A percentile compares a stretch with the other conserved stretches of the same genome.
Evolutionary conservation across 2,797 vertebrate species (phyloP).

Genomic region (Siniperca undulata): DNA sequence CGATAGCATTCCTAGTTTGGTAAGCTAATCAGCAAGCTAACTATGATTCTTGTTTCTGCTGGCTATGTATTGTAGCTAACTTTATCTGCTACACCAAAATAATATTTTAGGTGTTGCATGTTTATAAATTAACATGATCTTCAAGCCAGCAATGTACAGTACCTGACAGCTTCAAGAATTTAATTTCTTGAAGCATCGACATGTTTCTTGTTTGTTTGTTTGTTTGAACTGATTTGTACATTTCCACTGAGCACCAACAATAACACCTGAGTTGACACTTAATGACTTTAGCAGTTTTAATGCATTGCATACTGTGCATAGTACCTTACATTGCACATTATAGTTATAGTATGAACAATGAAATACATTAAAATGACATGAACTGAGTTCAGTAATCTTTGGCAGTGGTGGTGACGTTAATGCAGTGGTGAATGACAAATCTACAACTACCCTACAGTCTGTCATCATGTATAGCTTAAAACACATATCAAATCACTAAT

Average conservation of each 20-base stretch:
- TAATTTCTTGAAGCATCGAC: background rate
- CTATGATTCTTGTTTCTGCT: background rate
- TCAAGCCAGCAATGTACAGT: background rate
- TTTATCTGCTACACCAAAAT: background rate
- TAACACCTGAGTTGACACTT: background rate
- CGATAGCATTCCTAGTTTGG: background rate
- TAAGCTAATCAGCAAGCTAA: background rate
- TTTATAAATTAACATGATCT: background rate
- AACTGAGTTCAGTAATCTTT: background rate
- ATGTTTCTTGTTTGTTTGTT: background rate
- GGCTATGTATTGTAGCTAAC: background rate
- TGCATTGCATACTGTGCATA: background rate
- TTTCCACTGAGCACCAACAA: background rate
- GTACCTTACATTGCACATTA: background rate
- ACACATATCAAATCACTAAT: background rate
- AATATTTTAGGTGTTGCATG: background rate
- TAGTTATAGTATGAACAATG: background rate
- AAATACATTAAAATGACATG: background rate
- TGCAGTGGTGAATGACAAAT: constrained; percentile 9
- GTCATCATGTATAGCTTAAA: background rate
- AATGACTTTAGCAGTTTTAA: background rate
- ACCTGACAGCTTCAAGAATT: background rate
- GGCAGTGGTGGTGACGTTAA: background rate
- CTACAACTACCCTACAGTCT: background rate
- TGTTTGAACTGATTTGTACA: background rate